Base-by-base conservation (phyloP, 2,888 invertebrate species). In the Busseola fusca region DNA sequence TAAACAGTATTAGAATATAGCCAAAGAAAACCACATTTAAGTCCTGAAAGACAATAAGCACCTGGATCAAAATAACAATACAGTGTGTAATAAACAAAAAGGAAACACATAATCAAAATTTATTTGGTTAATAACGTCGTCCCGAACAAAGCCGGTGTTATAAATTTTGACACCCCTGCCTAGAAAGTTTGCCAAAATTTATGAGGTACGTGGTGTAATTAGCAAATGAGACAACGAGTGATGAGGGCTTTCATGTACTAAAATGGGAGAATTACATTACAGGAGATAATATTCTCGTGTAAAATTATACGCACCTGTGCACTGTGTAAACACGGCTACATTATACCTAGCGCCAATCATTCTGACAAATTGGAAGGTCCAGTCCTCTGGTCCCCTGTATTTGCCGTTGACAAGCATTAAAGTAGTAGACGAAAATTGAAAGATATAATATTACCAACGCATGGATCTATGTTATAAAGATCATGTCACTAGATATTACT, bases 71-170 rank as follows among this genome's bases (percentile, higher is more conserved):
- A 78, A 80, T 71, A 62, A 78, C 75, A 79, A 72, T 74, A 76
- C 40, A 34, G 37, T 54, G 34, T 57, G 48, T 67, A 75, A 81
- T 81, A 84, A 82, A 84, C 77, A 76, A 78, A 84, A 75, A 74
- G 74, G 75, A 72, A 82, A 72, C 68, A 73, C 69, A 74, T 85
- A 84, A 87, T 86, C 81, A 85, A 78, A 87, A 88, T 88, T 87
- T 88, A 87, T 87, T 79, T 77, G 60, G 72, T 80, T 83, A 83
- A 86, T 88, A 85, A 85, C 74, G 63, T 68, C 74, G 81, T 74
- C 54, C 73, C 64, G 64, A 77, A 83, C 76, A 74, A 75, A 74
- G 74, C 81, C 62, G 74, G 72, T 75, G 78, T 78, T 81, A 83
- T 84, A 86, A 82, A 87, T 87, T 84, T 73, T 74, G 73, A 82